Percentiles rank a stretch among this genome's conserved stretches.
These are phyloP conservation scores for Drosophila bipectinata DNA, from an alignment of 1,140 invertebrate genomes.

Conservation along the genomic window DNA sequence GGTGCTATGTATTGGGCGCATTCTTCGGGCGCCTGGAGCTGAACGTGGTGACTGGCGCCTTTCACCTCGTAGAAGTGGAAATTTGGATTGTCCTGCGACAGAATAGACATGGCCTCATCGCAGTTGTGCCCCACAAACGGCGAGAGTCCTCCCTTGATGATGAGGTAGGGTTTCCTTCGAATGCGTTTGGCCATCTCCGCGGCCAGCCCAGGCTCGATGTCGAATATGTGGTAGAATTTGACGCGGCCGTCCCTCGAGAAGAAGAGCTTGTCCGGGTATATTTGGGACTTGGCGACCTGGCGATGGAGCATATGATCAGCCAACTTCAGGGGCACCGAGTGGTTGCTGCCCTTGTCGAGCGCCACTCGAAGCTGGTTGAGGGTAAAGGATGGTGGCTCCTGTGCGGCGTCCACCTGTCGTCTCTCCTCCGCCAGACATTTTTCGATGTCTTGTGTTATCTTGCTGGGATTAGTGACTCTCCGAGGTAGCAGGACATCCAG, in stretches of 20 bases:
- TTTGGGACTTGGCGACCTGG: constrained; percentile 84
- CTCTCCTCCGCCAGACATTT: constrained; percentile 53
- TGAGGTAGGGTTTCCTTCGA: constrained; percentile 54
- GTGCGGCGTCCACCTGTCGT: constrained; percentile 29
- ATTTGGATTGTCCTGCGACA: constrained; percentile 84
- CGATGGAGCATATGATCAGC: constrained; percentile 86
- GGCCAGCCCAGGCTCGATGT: constrained; percentile 12
- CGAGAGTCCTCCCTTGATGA: constrained; percentile 57
- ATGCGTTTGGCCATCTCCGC: constrained; percentile 52
- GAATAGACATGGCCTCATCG: constrained; percentile 84
- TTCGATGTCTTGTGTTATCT: constrained; percentile 12
- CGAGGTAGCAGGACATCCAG: constrained; percentile 86
- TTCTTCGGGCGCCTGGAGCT: constrained; percentile 87
- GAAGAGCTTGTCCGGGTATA: constrained; percentile 86
- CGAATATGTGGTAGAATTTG: constrained; percentile 69
- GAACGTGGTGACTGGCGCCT: constrained; percentile 87
- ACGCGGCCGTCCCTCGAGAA: constrained; percentile 86
- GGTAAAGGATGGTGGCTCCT: constrained; percentile 86
- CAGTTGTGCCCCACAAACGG: constrained; percentile 13
- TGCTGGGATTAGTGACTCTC: background rate
- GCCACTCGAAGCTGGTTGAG: constrained; percentile 85
- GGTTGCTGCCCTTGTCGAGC: constrained; percentile 84
- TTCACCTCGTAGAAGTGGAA: constrained; percentile 87
- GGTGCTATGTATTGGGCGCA: constrained; percentile 85
- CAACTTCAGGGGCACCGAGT: constrained; percentile 85